Base-by-base conservation (phyloP, 2,797 vertebrate genomes). In the Betta splendens region DNA sequence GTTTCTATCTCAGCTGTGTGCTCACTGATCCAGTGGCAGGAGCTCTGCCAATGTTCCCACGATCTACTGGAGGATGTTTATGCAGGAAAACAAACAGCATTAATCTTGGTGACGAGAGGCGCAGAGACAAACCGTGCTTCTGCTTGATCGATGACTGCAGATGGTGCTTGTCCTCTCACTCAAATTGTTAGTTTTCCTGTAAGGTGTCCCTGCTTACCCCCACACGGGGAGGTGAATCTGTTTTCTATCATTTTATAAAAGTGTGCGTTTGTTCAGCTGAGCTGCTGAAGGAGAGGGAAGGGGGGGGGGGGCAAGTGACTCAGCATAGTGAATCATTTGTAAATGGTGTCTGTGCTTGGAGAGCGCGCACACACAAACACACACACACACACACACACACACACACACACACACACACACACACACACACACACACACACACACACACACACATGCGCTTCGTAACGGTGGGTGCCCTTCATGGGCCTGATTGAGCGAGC, bases 281-380 rank as follows among this genome's bases (percentile, higher is more conserved):
- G 43, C 66, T 64, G 62, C 69, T 79, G 11, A 1, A 48, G 46
- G 54, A 57, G 31, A 73, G 55, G 57, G 53, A 64, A 25, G 62
- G 61, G 51, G 63, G 51, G 63, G 58, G 53, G 48, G 55, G 60
- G 23, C 17, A 57, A 68, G 75, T 85, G 87, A 85, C 84, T 86
- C 84, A 86, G 84, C 84, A 81, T 20, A 11, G 64, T 84, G 75
- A 84, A 79, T 84, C 66, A 80, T 73, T 84, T 75, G 66, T 83
- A 86, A 87, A 85, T 86, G 73, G 73, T 61, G 42, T 74, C 60
- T 74, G 64, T 50, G 64, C 59, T 85, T 83, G 37, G 42, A 63
- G 62, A 83, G 61, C 80, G 37, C 47, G 25, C 44, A 65, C 4
- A 43, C 7, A 48, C 13, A 54, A n/a, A 37, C 47, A 25, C 44